Conservation (phyloP, 2,888 invertebrate species). For the Alentia gelatinosa region DNA sequence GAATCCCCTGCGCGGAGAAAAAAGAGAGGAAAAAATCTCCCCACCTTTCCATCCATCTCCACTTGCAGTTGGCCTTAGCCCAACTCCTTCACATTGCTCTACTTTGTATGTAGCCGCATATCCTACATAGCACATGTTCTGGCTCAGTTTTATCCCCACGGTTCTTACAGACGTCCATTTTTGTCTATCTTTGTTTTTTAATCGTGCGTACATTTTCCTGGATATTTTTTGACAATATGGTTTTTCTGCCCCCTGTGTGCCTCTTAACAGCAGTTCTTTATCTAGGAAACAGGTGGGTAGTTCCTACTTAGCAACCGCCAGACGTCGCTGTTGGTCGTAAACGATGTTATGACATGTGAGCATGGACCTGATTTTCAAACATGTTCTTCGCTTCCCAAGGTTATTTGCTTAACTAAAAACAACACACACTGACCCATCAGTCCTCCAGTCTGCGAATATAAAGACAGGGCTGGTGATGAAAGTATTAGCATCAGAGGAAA, state of each 20-base stretch:
- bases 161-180: neutral
- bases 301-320: neutral
- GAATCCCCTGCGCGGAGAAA: neutral
- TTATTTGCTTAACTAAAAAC: neutral
- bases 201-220: neutral
- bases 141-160: neutral
- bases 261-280: constrained; percentile 10
- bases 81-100: constrained; percentile 27
- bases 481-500: neutral
- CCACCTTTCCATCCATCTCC: neutral
- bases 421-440: neutral
- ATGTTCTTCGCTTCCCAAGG: neutral
- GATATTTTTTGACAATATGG: neutral
- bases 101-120: constrained; percentile 41
- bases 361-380: neutral
- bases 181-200: neutral
- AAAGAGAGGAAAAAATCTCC: neutral
- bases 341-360: neutral
- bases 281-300: constrained; percentile 19
- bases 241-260: neutral
- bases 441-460: neutral
- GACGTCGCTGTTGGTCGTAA: neutral
- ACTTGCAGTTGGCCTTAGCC: neutral
- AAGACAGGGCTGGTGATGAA: neutral
- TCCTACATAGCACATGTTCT: constrained; percentile 38